Base-by-base conservation (phyloP, 2,113 vertebrate species). In the Hippocampus abdominalis region DNA sequence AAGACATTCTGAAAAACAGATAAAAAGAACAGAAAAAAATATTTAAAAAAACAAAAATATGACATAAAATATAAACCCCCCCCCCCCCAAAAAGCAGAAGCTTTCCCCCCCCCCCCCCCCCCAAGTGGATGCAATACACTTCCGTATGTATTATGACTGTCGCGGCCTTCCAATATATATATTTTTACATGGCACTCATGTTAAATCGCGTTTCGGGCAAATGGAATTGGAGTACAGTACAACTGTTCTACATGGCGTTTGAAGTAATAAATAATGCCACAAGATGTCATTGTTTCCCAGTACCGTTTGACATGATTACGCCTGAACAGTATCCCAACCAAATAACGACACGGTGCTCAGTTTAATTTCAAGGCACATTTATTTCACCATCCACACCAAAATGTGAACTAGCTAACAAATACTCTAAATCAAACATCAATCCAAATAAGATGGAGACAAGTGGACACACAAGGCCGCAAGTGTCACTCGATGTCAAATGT, bases 341-440 rank as follows among this genome's bases (percentile, higher is more conserved):
- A 65, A 59, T 42, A 21, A 71, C 51, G 13, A 69, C 44, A 70
- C 13, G 7, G 44, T 18, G 10, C 20, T 18, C 40, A 66, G 18
- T 15, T 53, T 49, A 60, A 42, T 83, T 84, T 57, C 66, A 81
- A 81, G 56, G 81, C 87, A 85, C 81, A 87, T 89, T 89, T 77
- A 81, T 73, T 80, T 71, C 72, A 81, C 77, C 66, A 69, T 64
- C 63, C 68, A 80, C 74, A 61, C 66, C 66, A 77, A 79, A 75
- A 72, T 23, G 81, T 85, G 74, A 76, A 72, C 77, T 80, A 76
- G 44, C 80, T 77, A 85, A 74, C 42, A 71, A 60, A 82, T 81
- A 62, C 75, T 21, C 46, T 64, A 21, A 77, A 57, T 81, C 68
- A 80, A 81, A 83, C 64, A 73, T 64, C 67, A 66, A 39, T 57